Percentiles rank a stretch among this genome's conserved stretches.
phyloP scores from a whole-genome alignment of 2,113 vertebrate species.

The Hypanus sabinus region DNA sequence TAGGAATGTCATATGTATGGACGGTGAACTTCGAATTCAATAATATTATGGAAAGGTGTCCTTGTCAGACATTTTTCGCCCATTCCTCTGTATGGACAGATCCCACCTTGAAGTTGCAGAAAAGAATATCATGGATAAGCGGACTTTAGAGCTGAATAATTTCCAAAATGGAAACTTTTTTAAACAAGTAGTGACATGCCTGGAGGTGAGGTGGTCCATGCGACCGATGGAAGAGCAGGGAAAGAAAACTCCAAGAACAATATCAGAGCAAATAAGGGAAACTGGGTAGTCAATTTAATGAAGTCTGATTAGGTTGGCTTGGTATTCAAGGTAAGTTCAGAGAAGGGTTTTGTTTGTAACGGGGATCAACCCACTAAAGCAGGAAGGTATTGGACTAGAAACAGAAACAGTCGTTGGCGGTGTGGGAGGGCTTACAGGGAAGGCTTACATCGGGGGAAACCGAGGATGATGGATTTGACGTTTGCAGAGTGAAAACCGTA shows the following conservation, averaged over 20 bases:
- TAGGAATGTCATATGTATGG: too few relatives aligned
- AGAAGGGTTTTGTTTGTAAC: neutral
- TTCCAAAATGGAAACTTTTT: neutral
- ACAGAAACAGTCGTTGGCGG: neutral
- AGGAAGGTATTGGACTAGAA: neutral
- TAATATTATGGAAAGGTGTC: too few relatives aligned
- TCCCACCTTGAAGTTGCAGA: neutral
- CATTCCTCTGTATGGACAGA: neutral
- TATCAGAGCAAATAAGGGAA: neutral
- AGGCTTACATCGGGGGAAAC: too few relatives aligned
- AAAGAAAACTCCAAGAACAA: neutral
- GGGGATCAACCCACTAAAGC: too few relatives aligned
- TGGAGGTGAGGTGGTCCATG: neutral
- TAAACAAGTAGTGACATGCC: too few relatives aligned
- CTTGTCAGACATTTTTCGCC: too few relatives aligned
- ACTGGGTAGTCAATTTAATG: neutral
- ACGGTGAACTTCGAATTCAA: too few relatives aligned
- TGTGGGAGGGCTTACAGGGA: too few relatives aligned
- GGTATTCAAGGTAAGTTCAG: neutral
- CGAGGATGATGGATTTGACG: too few relatives aligned
- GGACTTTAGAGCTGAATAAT: neutral
- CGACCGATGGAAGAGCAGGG: too few relatives aligned
- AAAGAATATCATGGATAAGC: neutral
- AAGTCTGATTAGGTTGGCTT: neutral
- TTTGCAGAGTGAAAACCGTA: neutral